These are phyloP conservation scores for Caenorhabditis imperialis DNA, from an alignment of 2,888 invertebrate species.

Conservation along the genomic window DNA sequence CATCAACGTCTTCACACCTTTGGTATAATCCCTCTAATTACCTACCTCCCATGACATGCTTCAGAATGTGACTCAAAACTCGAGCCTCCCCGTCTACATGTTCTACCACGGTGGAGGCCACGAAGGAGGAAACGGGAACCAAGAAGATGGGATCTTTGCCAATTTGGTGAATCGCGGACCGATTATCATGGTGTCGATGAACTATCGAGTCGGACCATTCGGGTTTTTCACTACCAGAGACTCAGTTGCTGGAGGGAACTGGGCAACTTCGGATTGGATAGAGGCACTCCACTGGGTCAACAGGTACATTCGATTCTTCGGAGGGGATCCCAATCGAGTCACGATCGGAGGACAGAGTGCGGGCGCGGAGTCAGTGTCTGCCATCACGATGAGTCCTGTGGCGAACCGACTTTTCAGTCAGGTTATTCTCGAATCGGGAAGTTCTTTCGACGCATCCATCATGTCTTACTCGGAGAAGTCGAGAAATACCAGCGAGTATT, in stretches of 20 bases:
- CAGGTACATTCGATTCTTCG: conserved; percentile 11
- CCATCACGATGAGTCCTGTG: conserved; percentile 5
- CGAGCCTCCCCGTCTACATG: conserved; percentile 9
- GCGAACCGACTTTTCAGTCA: conserved; percentile 7
- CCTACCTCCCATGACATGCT: too few species aligned
- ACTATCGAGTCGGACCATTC: conserved; percentile 17
- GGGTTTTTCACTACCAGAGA: conserved; percentile 7
- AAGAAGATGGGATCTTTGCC: conserved; percentile 8
- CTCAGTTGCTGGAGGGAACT: conserved; percentile 2
- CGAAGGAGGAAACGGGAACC: conserved; percentile 4
- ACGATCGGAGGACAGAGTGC: conserved; percentile 17
- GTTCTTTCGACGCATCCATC: conserved; percentile 6
- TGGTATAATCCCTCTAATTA: too few species aligned
- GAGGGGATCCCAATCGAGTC: conserved; percentile 7
- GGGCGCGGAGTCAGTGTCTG: conserved; percentile 14
- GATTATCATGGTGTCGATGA: conserved; percentile 9
- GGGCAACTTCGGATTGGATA: conserved; percentile 10
- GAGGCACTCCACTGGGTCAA: conserved; percentile 12
- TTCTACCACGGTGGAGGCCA: conserved; percentile 5
- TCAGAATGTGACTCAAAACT: conserved; percentile 10
- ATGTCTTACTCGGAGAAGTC: conserved; percentile 12
- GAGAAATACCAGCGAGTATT: conserved; percentile 7
- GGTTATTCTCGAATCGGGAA: conserved; percentile 7
- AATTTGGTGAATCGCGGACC: conserved; percentile 8
- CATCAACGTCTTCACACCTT: conserved; percentile 11